Base-by-base conservation (phyloP, 2,888 invertebrate genomes). In the Clitarchus hookeri region DNA sequence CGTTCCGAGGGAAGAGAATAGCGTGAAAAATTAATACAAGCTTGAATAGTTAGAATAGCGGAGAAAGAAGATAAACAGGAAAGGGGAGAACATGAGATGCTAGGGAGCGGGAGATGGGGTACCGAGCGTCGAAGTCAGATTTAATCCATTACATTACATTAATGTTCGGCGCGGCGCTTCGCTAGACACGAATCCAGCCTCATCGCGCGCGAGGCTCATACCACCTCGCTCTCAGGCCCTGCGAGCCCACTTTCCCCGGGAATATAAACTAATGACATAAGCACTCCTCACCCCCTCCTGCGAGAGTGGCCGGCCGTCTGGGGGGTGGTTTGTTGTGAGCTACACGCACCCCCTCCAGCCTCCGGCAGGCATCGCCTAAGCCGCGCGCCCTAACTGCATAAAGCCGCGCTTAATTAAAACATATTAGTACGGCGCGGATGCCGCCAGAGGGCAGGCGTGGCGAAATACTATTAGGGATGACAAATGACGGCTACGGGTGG, bases 271-370 rank as follows among this genome's bases (percentile, higher is more conserved):
- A 87, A 87, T 87, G 87, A 87, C 86, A 87, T 87, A 87, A 87
- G 87, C 86, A 87, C 87, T 87, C 85, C 85, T 87, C 87, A 86
- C 84, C 84, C 87, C 86, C 84, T 48, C 53, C 27, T 23, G 65
- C 8, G 12, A 11, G n/a, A 8, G 16, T 23, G 65, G 8, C 65
- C n/a, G 65, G 65, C 23, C 16, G 65, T 19, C 8, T 65, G 65
- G 78, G 85, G 54, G 84, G 65, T 44, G 90, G 91, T 91, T 87
- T 87, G 87, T 87, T 86, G 86, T 86, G 87, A 86, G 87, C 83
- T 83, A 80, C 87, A 83, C n/a, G n/a, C 48, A 44, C 84, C 85
- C 85, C 48, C 48, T 16, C 48, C 48, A 48, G 16, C 48, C 48
- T 48, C 48, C 48, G 36, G 36, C n/a, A 48, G 48, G 6, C 48